Evolutionary conservation across 2,113 vertebrate genomes (phyloP), one percentile per base, ranked within the genome.

Genomic region (Oophaga pumilio): DNA sequence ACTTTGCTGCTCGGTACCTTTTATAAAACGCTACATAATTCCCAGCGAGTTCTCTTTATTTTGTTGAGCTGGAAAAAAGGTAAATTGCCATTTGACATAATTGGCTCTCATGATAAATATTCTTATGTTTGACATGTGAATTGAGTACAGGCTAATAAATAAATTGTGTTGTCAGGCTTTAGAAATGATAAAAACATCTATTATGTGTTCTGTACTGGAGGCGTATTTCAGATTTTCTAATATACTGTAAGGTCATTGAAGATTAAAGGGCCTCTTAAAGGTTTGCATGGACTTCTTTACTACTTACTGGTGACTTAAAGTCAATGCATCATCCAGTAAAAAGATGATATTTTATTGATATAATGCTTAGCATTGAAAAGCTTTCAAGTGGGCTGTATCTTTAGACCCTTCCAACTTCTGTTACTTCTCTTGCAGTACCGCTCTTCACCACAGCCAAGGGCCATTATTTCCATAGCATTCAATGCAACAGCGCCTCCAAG

Each of bases 101-200:
- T 86, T 79, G 76, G 60, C 64, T 80, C 76, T 79, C 62, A 66
- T 86, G 64, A 86, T 86, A 86, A 69, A 86, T 62, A 85, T 85
- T 74, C 84, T 76, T 85, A 60, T 62, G 33, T n/a, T 62, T 85
- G 84, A 85, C 84, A 76, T 74, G 71, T 76, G 57, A 59, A 62
- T 85, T n/a, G 53, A 85, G 84, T 24, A 20, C 71, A 56, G 33
- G 20, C 84, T 76, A 49, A 69, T 53, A 62, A 76, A 76, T 76
- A 85, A 76, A 76, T 60, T 17, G 53, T 62, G 84, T 85, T 76
- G 71, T 76, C 53, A 74, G 53, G 57, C 26, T 68, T 52, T 57
- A 18, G 59, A 86, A 69, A 68, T 53, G 57, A 76, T 85, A 66
- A 78, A 85, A 86, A 86, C 76, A 81, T 87, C 71, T 87, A 71